Evolutionary conservation across 2,113 vertebrate species (phyloP).

Genomic region (Colistium nudipinnis): DNA sequence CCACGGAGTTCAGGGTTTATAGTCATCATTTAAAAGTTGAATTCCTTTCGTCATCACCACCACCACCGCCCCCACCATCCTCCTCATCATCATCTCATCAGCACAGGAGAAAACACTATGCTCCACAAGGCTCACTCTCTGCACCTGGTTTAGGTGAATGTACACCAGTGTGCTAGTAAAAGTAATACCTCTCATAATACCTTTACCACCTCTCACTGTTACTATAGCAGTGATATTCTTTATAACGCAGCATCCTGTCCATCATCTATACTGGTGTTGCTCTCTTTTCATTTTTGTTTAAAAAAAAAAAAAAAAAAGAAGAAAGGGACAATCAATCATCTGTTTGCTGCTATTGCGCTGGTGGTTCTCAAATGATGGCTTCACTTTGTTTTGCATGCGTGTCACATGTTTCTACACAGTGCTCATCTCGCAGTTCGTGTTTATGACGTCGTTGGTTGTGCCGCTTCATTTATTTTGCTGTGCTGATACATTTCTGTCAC

Average conservation of each 20-base stretch:
- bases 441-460: conserved; percentile 26
- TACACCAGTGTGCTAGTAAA: too few species aligned
- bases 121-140: too few species aligned
- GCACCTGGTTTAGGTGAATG: too few species aligned
- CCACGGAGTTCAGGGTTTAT: too few species aligned
- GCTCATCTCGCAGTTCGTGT: conserved; percentile 10
- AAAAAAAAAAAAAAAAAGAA: not conserved
- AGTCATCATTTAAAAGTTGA: not conserved
- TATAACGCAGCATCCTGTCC: not conserved
- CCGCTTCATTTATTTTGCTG: conserved; percentile 33
- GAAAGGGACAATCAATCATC: not conserved
- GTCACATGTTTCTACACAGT: conserved; percentile 7
- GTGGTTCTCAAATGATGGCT: not conserved
- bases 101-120: too few species aligned
- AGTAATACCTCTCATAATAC: too few species aligned
- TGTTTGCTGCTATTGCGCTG: conserved; percentile 2
- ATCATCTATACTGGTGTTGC: not conserved
- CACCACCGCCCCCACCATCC: too few species aligned
- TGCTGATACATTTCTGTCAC: conserved; percentile 33
- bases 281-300: not conserved
- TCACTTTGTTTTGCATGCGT: conserved; percentile 35
- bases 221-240: not conserved
- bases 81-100: too few species aligned
- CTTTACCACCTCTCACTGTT: too few species aligned
- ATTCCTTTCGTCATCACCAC: too few species aligned